These are phyloP conservation scores for Cinclus mexicanus DNA, from an alignment of 2,113 vertebrate genomes.

Conservation along the genomic window DNA sequence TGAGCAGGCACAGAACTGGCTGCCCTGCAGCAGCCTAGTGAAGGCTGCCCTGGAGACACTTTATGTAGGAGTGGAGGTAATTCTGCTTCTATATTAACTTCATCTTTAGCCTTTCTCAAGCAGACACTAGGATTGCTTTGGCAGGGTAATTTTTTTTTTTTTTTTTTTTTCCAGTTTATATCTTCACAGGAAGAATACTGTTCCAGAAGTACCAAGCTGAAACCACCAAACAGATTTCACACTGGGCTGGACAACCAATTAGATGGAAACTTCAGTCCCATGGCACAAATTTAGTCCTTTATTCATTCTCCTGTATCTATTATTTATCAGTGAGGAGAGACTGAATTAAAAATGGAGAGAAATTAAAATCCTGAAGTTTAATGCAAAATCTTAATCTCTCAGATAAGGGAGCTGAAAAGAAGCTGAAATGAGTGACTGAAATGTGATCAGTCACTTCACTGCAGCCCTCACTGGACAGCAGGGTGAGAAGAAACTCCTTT, in stretches of 20 bases:
- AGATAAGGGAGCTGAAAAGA: neutral
- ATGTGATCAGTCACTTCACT: neutral
- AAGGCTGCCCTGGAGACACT: neutral
- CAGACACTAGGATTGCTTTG: neutral
- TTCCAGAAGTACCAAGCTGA: conserved; percentile 33
- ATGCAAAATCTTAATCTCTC: conserved; percentile 38
- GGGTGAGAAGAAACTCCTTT: neutral
- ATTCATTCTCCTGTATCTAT: conserved; percentile 68
- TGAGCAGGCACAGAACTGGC: neutral
- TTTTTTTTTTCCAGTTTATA: conserved; percentile 4
- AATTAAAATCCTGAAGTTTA: conserved; percentile 51
- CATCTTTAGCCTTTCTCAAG: conserved; percentile 41
- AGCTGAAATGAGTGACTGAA: neutral
- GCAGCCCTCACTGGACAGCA: neutral
- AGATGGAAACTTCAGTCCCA: conserved; percentile 40
- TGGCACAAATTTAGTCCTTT: conserved; percentile 34
- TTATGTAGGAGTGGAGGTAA: neutral
- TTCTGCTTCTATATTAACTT: conserved; percentile 38
- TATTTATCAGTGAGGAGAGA: conserved; percentile 70
- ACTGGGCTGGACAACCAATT: conserved; percentile 49
- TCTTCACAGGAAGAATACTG: neutral
- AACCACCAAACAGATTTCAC: conserved; percentile 54
- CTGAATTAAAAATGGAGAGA: conserved; percentile 12
- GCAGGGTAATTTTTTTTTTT: neutral
- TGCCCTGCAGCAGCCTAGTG: neutral